Percentiles rank a stretch among this genome's conserved stretches.
These are phyloP conservation scores for Drosophila nigrodunni DNA, from an alignment of 1,140 invertebrate species.

Conservation along the genomic window DNA sequence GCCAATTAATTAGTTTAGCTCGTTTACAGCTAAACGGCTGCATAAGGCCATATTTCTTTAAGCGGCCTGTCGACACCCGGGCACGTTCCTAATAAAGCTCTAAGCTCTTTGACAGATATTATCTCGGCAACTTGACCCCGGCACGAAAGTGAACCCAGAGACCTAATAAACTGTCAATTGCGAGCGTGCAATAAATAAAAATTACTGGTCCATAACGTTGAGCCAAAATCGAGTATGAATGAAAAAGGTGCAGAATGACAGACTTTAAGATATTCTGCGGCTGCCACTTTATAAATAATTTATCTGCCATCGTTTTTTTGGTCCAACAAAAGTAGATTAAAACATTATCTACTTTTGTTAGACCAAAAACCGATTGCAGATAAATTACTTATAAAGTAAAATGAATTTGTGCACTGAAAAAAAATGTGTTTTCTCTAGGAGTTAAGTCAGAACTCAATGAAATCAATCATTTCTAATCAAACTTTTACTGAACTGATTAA, in stretches of 20 bases:
- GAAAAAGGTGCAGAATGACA: not conserved
- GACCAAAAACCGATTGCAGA: no score
- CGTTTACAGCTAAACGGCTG: slow-evolving; percentile 17
- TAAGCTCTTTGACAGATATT: slow-evolving; percentile 56
- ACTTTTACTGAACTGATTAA: no score
- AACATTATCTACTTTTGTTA: no score
- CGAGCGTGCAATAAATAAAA: slow-evolving; percentile 75
- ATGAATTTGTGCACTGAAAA: no score
- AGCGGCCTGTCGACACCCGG: slow-evolving; percentile 11
- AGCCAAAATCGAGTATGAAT: slow-evolving; percentile 31
- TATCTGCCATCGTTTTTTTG: no score
- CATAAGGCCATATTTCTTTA: slow-evolving; percentile 15
- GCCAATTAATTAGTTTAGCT: slow-evolving; percentile 34
- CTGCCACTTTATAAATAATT: no score
- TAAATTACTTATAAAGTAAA: no score
- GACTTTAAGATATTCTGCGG: slow-evolving; percentile 8
- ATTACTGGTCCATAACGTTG: slow-evolving; percentile 74
- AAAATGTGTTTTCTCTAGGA: no score
- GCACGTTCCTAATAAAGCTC: slow-evolving; percentile 45
- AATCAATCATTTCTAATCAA: no score
- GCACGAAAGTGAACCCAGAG: slow-evolving; percentile 34
- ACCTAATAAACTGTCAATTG: slow-evolving; percentile 72
- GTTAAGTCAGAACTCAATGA: no score
- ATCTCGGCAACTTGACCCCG: slow-evolving; percentile 40
- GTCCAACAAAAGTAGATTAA: no score